These are phyloP conservation scores for Holacanthus passer DNA, from an alignment of 2,113 vertebrate genomes.

Conservation along the genomic window DNA sequence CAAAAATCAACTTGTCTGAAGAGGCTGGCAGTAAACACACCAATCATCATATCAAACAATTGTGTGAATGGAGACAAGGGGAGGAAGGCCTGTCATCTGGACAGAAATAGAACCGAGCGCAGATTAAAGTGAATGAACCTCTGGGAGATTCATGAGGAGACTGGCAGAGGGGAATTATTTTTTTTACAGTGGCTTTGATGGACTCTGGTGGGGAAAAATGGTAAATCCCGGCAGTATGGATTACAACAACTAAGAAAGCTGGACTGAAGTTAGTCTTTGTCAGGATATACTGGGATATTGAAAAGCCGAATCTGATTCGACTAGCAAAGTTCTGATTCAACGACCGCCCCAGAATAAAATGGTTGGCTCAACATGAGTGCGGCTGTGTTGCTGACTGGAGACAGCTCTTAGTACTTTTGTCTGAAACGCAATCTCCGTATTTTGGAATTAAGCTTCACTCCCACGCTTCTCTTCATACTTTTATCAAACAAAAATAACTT, in stretches of 20 bases:
- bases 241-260: not conserved
- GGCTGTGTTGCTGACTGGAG: not conserved
- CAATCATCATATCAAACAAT: conserved; percentile 55
- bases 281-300: not conserved
- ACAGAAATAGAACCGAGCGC: conserved; percentile 31
- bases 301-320: no score
- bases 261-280: not conserved
- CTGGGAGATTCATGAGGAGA: conserved; percentile 27
- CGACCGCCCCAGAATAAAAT: no score
- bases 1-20: conserved; percentile 31
- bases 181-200: conserved; percentile 8
- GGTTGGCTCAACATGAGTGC: not conserved
- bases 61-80: conserved; percentile 20
- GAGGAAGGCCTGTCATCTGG: conserved; percentile 21
- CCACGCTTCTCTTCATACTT: not conserved
- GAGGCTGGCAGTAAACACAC: conserved; percentile 22
- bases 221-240: not conserved
- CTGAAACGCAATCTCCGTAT: not conserved
- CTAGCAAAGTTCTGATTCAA: no score
- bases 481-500: not conserved
- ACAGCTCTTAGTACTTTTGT: not conserved
- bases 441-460: not conserved
- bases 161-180: not conserved
- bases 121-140: conserved; percentile 35
- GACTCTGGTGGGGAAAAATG: not conserved